phyloP scores from a whole-genome alignment of 2,888 invertebrate species.

The Chorisops tibialis region DNA sequence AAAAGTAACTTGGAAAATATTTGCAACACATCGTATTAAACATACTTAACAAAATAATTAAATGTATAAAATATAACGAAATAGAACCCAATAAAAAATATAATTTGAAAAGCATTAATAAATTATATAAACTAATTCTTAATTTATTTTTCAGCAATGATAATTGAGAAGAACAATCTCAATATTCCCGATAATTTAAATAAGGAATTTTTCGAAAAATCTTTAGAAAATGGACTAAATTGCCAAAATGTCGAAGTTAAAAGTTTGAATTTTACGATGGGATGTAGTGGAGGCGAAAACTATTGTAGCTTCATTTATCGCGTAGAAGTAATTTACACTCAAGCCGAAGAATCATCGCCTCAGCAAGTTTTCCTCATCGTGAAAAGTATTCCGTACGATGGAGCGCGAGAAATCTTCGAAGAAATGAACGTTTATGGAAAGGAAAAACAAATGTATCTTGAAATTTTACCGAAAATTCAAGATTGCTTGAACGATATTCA shows the following conservation, averaged over 20 bases:
- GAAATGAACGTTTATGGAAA: slow-evolving; percentile 52
- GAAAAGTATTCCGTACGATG: slow-evolving; percentile 33
- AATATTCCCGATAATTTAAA: not conserved
- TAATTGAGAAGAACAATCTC: not conserved
- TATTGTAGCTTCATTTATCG: slow-evolving; percentile 49
- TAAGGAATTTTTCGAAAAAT: slow-evolving; percentile 45
- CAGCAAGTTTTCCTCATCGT: not conserved
- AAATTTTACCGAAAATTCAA: slow-evolving; percentile 51
- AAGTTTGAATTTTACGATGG: slow-evolving; percentile 42
- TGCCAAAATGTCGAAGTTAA: slow-evolving; percentile 44
- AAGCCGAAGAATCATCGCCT: not conserved
- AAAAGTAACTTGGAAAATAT: too few species aligned
- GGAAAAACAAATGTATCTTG: slow-evolving; percentile 53
- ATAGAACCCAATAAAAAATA: too few species aligned
- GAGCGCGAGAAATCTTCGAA: slow-evolving; percentile 51
- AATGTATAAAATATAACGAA: too few species aligned
- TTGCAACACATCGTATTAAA: too few species aligned
- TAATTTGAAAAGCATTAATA: too few species aligned
- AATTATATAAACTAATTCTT: too few species aligned
- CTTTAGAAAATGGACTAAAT: slow-evolving; percentile 45
- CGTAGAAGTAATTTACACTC: slow-evolving; percentile 36
- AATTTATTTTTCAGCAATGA: too few species aligned
- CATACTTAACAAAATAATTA: too few species aligned
- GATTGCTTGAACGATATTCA: slow-evolving; percentile 49
- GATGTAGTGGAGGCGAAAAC: slow-evolving; percentile 47